Base-by-base conservation (phyloP, 1,140 invertebrate species). In the Ceratina australensis region DNA sequence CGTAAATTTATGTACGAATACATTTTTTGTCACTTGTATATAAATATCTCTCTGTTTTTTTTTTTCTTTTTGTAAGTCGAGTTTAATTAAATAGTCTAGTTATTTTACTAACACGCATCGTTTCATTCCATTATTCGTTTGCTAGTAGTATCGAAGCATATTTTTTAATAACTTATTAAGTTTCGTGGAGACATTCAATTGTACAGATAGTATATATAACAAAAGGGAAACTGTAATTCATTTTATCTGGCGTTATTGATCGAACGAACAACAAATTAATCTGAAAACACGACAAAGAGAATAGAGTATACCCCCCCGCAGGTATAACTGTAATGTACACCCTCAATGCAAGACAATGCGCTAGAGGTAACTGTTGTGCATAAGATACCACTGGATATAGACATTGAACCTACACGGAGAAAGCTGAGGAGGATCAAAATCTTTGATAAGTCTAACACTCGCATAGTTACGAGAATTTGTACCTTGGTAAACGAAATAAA, bases 261-360 rank as follows among this genome's bases (percentile, higher is more conserved):
- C 16, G 54, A 57, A 75, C 26, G 18, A 26, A 8, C 64, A 57
- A 28, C 0, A 42, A 50, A 60, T 69, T 69, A 33, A 42, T 52
- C 52, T 54, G 26, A 52, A 16, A 71, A 2, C 52, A 20, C 13
- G 15, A 50, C 50, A 50, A 42, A 59, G 42, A 18, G n/a, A 61
- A 59, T 52, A 66, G 12, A 10, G 13, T 1, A 60, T 22, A 24
- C 20, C 5, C 3, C 20, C 5, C 3, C 24, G 52, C 22, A 52
- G 15, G 16, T 77, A 47, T 61, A 61, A 60, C 42, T 33, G 20
- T 61, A 61, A 77, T 12, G 33, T 10, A 61, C 20, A 20, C 3
- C 50, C 24, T 72, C 76, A 80, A 83, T 86, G 84, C 84, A 86
- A 86, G 84, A 86, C 54, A 82, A 84, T 86, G 84, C 80, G 77